Evolutionary conservation across 1,140 invertebrate species (phyloP), one percentile per base, ranked within the genome.

Genomic region (Trichoplusia ni): DNA sequence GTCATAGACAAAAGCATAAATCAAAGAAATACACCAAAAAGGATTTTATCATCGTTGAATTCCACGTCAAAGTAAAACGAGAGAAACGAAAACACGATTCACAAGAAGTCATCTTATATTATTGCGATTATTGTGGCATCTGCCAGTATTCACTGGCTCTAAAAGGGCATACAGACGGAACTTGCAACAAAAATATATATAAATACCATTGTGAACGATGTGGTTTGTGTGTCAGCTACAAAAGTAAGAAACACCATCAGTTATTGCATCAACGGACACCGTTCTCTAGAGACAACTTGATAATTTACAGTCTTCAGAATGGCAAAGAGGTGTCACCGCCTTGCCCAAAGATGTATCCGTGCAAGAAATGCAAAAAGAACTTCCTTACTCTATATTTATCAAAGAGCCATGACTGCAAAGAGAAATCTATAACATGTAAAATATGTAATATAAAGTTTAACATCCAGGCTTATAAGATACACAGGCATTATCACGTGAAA

Each of bases 381-480:
- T 65, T 59, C 8, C 9, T 56, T 19, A 31, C 16, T 2, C 6
- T 0, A 3, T 6, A 11, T 4, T 25, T 6, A 2, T 11, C 23
- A 2, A 11, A n/a, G 2, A 4, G 2, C n/a, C 71, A 72, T 7
- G 16, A 53, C 1, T 73, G 71, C 6, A 13, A n/a, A 9, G 64
- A 44, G 0, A 19, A 44, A 1, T 49, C 14, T 14, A 44, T 46
- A 5, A 53, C 37, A n/a, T 74, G 72, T 25, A 25, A 35, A 0
- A 9, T 31, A 2, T 74, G 72, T 16, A n/a, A 23, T 0, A 67
- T 63, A 11, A 68, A 54, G 21, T 74, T 49, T n/a, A 63, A 18
- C 2, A 0, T 27, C 0, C 11, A 11, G 3, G 72, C 65, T 0
- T 66, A 53, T 19, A 23, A 31, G 4, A 9, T 67, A 9, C 72